Evolutionary conservation across 2,797 vertebrate genomes (phyloP).

Genomic region (Sebastes diploproa): DNA sequence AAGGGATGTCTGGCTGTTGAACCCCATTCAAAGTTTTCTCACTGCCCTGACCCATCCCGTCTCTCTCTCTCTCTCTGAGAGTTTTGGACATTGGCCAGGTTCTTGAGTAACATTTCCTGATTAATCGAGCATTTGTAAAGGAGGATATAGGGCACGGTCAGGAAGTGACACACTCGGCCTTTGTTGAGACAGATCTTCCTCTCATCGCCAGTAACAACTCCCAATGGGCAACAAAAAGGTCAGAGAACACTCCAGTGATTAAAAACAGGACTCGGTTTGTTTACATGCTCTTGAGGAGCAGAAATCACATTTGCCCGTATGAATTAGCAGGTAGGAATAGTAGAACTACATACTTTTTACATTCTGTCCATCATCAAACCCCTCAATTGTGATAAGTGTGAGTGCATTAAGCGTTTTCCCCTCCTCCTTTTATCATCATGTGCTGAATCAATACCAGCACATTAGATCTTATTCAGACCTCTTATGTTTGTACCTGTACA

Average conservation of each 20-base stretch:
- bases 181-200: constrained; percentile 70
- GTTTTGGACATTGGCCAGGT: constrained; percentile 24
- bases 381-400: background rate
- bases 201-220: constrained; percentile 39
- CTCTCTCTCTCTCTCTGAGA: constrained; percentile 4
- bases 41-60: constrained; percentile 1
- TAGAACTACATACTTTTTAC: background rate
- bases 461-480: background rate
- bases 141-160: constrained; percentile 48
- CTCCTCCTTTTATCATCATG: background rate
- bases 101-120: constrained; percentile 41
- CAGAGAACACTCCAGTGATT: constrained; percentile 36
- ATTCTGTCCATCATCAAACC: background rate
- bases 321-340: constrained; percentile 18
- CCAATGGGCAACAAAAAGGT: constrained; percentile 30
- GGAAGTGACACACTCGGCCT: constrained; percentile 69
- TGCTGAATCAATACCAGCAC: background rate
- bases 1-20: constrained; percentile 34
- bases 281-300: constrained; percentile 49
- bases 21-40: constrained; percentile 6
- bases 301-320: constrained; percentile 13
- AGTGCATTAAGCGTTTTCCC: background rate
- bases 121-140: constrained; percentile 42
- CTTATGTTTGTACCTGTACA: background rate
- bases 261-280: constrained; percentile 44